Evolutionary conservation across 2,797 vertebrate genomes (phyloP), one percentile per base, ranked within the genome.

Genomic region (Clangula hyemalis): DNA sequence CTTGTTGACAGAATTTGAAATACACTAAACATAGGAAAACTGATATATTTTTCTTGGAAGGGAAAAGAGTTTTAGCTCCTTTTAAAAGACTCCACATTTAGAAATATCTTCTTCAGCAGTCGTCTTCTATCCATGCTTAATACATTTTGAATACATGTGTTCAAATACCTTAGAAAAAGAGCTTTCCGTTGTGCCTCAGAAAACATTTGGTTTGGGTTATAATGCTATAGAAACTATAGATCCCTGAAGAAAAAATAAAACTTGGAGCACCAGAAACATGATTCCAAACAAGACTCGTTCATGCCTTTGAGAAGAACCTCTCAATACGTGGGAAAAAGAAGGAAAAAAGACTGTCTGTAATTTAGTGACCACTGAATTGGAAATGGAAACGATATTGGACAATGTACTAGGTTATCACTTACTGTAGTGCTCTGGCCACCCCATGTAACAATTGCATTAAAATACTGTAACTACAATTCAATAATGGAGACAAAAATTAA

Each of bases 21-120:
- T 84, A 77, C 30, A 64, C 30, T 85, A 77, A 97, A 85, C n/a
- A 15, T 34, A 27, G 49, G 18, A 66, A 91, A 93, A 86, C 4
- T 7, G 58, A 95, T 89, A 69, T 27, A 88, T 81, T 94, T 96
- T 86, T 94, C 79, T 87, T 81, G 70, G 93, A 95, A 92, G 74
- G 49, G 30, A 75, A 82, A 86, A 34, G 24, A 49, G 8, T 68
- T 92, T 91, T 79, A 92, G 25, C 71, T 95, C 45, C 30, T 94
- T 95, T 93, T 71, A 87, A 80, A 95, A 87, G 60, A 72, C 9
- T 84, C 30, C 19, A 34, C 34, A 36, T 69, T 41, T 68, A 93
- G 87, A 91, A 93, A 85, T 75, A 76, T 11, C 66, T 64, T 85
- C 36, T 84, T 95, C 47, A 69, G 36, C 41, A 85, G 74, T 74